These are phyloP conservation scores for Dissostichus mawsoni DNA, from an alignment of 2,113 vertebrate species.

Conservation along the genomic window DNA sequence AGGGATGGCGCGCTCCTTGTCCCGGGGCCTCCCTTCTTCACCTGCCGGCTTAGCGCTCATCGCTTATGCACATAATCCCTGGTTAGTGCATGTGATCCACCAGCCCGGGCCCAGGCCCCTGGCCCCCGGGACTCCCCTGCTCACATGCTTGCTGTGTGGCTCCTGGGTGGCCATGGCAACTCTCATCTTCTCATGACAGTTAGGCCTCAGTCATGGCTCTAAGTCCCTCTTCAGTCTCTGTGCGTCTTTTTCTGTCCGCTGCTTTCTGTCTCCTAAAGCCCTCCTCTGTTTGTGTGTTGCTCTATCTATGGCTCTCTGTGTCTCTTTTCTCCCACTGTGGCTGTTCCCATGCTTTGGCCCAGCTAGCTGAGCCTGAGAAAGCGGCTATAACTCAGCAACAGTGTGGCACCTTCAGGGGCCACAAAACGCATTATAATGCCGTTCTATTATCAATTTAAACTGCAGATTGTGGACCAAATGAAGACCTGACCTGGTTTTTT, in stretches of 20 bases:
- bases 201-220: slow-evolving; percentile 75
- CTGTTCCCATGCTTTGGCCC: slow-evolving; percentile 64
- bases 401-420: slow-evolving; percentile 30
- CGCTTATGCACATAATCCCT: slow-evolving; percentile 94
- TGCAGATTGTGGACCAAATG: slow-evolving; percentile 37
- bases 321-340: slow-evolving; percentile 55
- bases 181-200: slow-evolving; percentile 85
- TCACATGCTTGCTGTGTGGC: slow-evolving; percentile 81
- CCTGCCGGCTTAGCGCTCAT: slow-evolving; percentile 92
- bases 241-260: slow-evolving; percentile 67
- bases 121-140: slow-evolving; percentile 67
- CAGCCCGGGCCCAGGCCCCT: slow-evolving; percentile 58
- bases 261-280: slow-evolving; percentile 70
- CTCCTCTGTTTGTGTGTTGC: slow-evolving; percentile 60
- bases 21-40: slow-evolving; percentile 85
- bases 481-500: slow-evolving; percentile 69
- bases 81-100: slow-evolving; percentile 82
- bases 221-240: slow-evolving; percentile 75
- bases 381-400: slow-evolving; percentile 34
- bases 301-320: slow-evolving; percentile 52
- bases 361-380: slow-evolving; percentile 38
- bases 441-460: slow-evolving; percentile 48
- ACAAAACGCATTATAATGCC: slow-evolving; percentile 33
- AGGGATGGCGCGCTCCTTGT: slow-evolving; percentile 84
- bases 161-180: slow-evolving; percentile 81